Percentiles rank a stretch among this genome's conserved stretches.
These are phyloP conservation scores for Dromius quadrimaculatus DNA, from an alignment of 2,888 invertebrate genomes.

Conservation along the genomic window DNA sequence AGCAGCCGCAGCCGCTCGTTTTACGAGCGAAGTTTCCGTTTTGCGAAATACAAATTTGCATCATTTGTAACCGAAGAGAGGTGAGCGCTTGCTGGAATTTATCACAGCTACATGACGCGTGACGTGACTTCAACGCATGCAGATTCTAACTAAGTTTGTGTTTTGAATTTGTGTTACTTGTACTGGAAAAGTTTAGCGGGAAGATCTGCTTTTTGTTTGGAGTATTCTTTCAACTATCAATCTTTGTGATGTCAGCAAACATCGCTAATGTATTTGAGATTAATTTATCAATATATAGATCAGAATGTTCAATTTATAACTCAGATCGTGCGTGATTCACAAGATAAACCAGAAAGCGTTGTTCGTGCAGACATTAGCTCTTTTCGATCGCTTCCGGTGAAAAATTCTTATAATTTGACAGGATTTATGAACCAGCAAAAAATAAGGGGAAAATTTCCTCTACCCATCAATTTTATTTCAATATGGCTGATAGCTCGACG, in stretches of 20 bases:
- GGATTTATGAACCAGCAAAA: slow-evolving; percentile 50
- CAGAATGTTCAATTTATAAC: slow-evolving; percentile 36
- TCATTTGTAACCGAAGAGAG: slow-evolving; percentile 45
- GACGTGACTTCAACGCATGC: slow-evolving; percentile 10
- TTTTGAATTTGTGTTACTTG: slow-evolving; percentile 4
- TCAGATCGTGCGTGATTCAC: slow-evolving; percentile 16
- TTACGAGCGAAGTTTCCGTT: slow-evolving; percentile 47
- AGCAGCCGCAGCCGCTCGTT: slow-evolving; percentile 27
- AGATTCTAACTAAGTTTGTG: slow-evolving; percentile 6
- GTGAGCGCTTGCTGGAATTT: slow-evolving; percentile 15
- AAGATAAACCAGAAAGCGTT: too few relatives aligned
- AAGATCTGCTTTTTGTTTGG: too few relatives aligned
- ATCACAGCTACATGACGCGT: slow-evolving; percentile 33
- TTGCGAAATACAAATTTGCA: slow-evolving; percentile 50
- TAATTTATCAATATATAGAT: slow-evolving; percentile 57
- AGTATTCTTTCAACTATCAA: too few relatives aligned
- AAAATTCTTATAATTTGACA: slow-evolving; percentile 48
- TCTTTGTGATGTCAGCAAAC: slow-evolving; percentile 50
- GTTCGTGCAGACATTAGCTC: too few relatives aligned
- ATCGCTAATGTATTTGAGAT: slow-evolving; percentile 61
- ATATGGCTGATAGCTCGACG: slow-evolving; percentile 38
- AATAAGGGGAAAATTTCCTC: too few relatives aligned
- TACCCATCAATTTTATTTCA: slow-evolving; percentile 41
- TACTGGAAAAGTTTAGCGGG: too few relatives aligned
- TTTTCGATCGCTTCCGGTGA: too few relatives aligned